Evolutionary conservation across 2,888 invertebrate genomes (phyloP).

Genomic region (Brenthis hecate): DNA sequence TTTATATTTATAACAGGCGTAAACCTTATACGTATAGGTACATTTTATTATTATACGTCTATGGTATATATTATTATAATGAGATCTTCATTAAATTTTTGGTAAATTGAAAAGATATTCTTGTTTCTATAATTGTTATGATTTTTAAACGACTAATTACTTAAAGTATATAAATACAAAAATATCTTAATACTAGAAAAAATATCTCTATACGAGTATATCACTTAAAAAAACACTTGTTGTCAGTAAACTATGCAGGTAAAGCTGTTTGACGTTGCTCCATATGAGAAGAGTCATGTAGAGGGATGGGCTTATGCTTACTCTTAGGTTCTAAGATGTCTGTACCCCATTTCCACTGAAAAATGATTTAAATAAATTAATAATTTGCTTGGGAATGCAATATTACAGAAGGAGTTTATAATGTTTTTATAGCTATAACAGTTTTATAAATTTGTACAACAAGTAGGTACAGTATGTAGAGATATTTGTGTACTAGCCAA

Average conservation of each 20-base stretch:
- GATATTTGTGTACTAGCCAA: no score
- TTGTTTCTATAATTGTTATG: not conserved
- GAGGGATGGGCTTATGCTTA: conserved; percentile 51
- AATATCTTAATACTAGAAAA: no score
- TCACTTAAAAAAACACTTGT: no score
- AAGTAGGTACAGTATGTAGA: no score
- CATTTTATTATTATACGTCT: not conserved
- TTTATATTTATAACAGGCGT: not conserved
- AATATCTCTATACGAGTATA: no score
- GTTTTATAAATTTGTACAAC: no score
- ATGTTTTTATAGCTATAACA: no score
- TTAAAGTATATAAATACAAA: not conserved
- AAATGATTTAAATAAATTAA: conserved; percentile 38
- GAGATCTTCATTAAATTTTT: conserved; percentile 5
- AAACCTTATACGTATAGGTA: not conserved
- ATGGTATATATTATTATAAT: not conserved
- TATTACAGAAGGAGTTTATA: not conserved
- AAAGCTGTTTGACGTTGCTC: conserved; percentile 41
- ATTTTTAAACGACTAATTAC: not conserved
- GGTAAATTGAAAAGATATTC: not conserved
- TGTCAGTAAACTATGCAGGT: conserved; percentile 25
- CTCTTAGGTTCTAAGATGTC: conserved; percentile 59
- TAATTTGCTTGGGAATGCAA: not conserved
- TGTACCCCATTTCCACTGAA: conserved; percentile 67
- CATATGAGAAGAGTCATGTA: conserved; percentile 50